Conservation (phyloP, 2,797 vertebrate genomes). For the Ispidina lecontei region DNA sequence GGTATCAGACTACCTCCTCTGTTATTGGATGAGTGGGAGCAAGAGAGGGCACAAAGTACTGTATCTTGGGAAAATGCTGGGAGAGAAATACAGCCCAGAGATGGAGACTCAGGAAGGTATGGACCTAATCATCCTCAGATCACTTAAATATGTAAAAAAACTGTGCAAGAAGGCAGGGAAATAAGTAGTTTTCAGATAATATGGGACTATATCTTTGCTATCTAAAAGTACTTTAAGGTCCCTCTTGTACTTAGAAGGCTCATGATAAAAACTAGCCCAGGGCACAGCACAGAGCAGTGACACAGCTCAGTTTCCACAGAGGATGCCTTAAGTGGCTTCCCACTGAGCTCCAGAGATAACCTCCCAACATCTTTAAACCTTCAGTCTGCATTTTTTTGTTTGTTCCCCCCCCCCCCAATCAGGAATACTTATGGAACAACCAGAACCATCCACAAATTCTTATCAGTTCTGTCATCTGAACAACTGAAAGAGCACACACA, state of each 20-base stretch:
- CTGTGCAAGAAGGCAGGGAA: not conserved
- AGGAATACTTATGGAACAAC: too few species aligned
- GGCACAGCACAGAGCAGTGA: not conserved
- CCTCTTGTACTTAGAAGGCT: not conserved
- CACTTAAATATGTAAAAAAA: not conserved
- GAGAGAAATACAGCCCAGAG: not conserved
- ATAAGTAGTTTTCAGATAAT: not conserved
- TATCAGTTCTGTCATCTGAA: too few species aligned
- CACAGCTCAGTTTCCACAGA: not conserved
- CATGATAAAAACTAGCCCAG: not conserved
- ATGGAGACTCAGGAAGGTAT: not conserved
- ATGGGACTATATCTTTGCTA: not conserved
- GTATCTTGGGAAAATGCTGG: not conserved
- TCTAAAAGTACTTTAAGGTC: not conserved
- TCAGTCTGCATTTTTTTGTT: not conserved
- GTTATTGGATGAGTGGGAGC: accelerated
- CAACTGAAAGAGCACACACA: too few species aligned
- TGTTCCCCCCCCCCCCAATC: too few species aligned
- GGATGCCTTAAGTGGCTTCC: not conserved
- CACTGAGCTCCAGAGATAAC: not conserved
- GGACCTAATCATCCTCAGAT: not conserved
- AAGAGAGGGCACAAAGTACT: not conserved
- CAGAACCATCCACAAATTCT: too few species aligned
- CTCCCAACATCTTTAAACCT: not conserved
- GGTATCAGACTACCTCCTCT: not conserved